phyloP scores from a whole-genome alignment of 2,113 vertebrate genomes.

The Myrmecobius fasciatus region DNA sequence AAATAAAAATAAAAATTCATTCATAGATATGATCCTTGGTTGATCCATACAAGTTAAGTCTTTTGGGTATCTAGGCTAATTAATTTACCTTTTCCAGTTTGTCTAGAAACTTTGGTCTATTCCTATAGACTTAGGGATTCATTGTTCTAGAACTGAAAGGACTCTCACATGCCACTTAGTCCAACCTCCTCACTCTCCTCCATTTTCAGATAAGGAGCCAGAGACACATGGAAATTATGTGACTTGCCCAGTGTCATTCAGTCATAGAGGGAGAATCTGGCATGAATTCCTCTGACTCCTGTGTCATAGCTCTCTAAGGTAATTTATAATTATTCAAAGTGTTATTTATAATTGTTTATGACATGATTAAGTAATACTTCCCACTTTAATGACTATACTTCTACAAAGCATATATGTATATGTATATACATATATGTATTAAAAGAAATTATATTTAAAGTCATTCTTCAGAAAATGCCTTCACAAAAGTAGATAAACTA shows the following conservation, averaged over 20 bases:
- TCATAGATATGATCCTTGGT: slow-evolving; percentile 53
- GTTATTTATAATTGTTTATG: slow-evolving; percentile 41
- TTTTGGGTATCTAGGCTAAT: background rate
- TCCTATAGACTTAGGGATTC: background rate
- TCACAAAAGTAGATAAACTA: background rate
- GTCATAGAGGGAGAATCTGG: background rate
- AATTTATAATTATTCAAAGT: background rate
- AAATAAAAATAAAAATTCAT: too few species aligned
- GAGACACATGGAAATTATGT: background rate
- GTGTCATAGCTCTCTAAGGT: background rate
- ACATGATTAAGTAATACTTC: slow-evolving; percentile 42
- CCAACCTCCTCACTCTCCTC: background rate
- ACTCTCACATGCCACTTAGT: background rate
- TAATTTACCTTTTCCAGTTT: background rate
- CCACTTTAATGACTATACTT: slow-evolving; percentile 50
- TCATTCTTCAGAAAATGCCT: background rate
- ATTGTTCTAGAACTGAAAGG: background rate
- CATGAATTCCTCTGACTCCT: background rate
- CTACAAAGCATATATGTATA: background rate
- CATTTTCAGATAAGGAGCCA: background rate
- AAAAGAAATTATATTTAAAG: background rate
- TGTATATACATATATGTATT: background rate
- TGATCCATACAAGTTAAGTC: slow-evolving; percentile 10
- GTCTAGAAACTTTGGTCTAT: background rate
- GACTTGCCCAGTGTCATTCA: background rate